Evolutionary conservation across 2,113 vertebrate genomes (phyloP), one percentile per base, ranked within the genome.

Genomic region (Leptobrachium leishanense): DNA sequence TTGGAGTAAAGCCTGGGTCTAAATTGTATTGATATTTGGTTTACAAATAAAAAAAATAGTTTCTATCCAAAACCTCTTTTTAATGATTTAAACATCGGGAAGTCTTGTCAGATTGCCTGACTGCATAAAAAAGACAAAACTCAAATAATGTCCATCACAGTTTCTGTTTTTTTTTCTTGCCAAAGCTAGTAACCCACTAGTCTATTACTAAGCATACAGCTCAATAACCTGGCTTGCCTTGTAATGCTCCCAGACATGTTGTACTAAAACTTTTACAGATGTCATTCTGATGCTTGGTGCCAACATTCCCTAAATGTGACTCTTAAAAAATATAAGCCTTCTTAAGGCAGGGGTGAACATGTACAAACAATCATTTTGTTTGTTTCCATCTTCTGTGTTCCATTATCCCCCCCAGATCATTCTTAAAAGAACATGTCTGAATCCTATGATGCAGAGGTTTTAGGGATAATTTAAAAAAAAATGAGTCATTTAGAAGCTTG

Each of bases 161-260:
- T 50, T 31, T 15, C 6, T 5, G 9, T 2, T 57, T 12, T 72
- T 5, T 74, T 5, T 74, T 73, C 12, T 15, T 62, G 72, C 41
- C 55, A 74, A 55, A 43, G 8, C 57, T 62, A 63, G 13, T 63
- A 66, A 77, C 75, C 53, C 41, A 69, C 64, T 65, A 6, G 9
- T 46, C 20, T 72, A 62, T 75, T 62, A 10, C 41, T 62, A 62
- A 46, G 76, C 55, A 71, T 54, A 63, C 76, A 63, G 76, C 43
- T 77, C 67, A 50, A 10, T 77, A 77, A 67, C 40, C 71, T 39
- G 55, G 20, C 66, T 79, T 66, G 62, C 55, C 44, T 41, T 65
- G 69, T 79, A 65, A 41, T 11, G 55, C 62, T 65, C 40, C 15
- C 10, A 72, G 77, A 62, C 77, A 73, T 68, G 43, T 68, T 42